phyloP scores from a whole-genome alignment of 2,113 vertebrate genomes.

The Poicephalus meyeri region DNA sequence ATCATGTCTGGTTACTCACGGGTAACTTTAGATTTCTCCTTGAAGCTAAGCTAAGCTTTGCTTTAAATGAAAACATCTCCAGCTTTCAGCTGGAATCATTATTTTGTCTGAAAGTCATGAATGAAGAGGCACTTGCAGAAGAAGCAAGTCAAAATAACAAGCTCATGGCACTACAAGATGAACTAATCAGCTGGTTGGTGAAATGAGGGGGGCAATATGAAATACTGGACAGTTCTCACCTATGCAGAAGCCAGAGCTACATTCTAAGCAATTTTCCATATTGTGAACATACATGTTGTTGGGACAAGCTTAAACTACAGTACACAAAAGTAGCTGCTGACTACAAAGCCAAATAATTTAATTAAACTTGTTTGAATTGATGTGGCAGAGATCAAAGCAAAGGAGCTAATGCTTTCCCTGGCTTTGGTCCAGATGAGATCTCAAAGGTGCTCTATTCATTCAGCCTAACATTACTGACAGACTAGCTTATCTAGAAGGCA shows the following conservation, averaged over 20 bases:
- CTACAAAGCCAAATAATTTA: neutral
- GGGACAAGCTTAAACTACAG: neutral
- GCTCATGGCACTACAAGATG: neutral
- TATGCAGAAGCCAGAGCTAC: neutral
- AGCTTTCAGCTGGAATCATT: neutral
- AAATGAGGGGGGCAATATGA: neutral
- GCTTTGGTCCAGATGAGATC: neutral
- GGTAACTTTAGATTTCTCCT: neutral
- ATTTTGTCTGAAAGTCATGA: neutral
- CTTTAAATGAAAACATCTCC: neutral
- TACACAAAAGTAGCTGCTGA: neutral
- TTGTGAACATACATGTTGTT: neutral
- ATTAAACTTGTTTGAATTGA: neutral
- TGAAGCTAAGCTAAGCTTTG: neutral
- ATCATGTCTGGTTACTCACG: neutral
- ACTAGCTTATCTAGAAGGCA: neutral
- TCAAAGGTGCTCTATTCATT: neutral
- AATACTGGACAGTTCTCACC: neutral
- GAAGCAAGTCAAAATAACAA: neutral
- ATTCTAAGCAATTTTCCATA: neutral
- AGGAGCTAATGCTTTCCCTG: neutral
- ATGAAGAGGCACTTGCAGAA: neutral
- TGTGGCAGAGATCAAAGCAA: neutral
- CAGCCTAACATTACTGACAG: neutral
- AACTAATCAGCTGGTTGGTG: neutral